Evolutionary conservation across 2,113 vertebrate genomes (phyloP).

Genomic region (Mungos mungo): DNA sequence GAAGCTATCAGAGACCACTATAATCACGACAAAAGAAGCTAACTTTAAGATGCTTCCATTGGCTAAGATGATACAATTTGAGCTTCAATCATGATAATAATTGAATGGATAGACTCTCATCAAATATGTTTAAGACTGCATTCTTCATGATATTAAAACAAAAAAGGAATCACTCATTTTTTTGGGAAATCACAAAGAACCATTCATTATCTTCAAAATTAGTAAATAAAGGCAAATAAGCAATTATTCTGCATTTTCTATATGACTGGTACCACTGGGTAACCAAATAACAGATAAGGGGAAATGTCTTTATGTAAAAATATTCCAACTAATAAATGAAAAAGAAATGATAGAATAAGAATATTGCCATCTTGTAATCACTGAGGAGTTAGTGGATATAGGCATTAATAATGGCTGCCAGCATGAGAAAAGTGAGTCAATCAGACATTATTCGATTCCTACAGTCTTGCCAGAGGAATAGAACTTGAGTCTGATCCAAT

Average conservation of each 20-base stretch:
- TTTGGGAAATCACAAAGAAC: background rate
- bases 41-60: background rate
- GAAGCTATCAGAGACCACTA: background rate
- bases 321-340: background rate
- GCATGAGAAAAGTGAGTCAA: background rate
- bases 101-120: background rate
- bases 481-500: background rate
- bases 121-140: background rate
- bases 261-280: background rate
- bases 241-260: background rate
- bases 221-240: background rate
- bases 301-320: background rate
- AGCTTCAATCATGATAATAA: background rate
- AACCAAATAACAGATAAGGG: background rate
- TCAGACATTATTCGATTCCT: background rate
- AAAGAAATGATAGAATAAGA: background rate
- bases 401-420: background rate
- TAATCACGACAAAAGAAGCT: background rate
- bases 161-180: background rate
- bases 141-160: background rate
- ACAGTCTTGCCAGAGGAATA: background rate
- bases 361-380: background rate
- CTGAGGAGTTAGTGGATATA: background rate
- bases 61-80: background rate
- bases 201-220: constrained; percentile 2